A percentile compares a stretch with the other conserved stretches of the same genome.
phyloP scores from a whole-genome alignment of 2,888 invertebrate species.

The Leptopilina myrica region DNA sequence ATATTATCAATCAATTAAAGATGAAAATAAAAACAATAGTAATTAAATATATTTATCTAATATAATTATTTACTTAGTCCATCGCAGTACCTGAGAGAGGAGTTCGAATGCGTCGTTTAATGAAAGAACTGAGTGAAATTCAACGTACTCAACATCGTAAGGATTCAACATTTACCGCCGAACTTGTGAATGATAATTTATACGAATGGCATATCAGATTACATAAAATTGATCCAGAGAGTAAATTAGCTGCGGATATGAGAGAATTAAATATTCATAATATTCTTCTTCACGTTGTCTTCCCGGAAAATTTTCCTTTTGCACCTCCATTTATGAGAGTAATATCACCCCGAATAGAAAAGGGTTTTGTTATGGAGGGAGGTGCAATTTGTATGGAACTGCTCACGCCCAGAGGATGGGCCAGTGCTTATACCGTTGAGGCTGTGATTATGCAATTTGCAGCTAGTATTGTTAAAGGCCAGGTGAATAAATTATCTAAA shows the following conservation, averaged over 20 bases:
- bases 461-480: slow-evolving; percentile 92
- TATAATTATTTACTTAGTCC: slow-evolving; percentile 48
- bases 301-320: slow-evolving; percentile 93
- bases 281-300: slow-evolving; percentile 88
- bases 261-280: slow-evolving; percentile 85
- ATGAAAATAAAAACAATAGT: too few species aligned
- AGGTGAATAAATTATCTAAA: slow-evolving; percentile 73
- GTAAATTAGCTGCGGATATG: slow-evolving; percentile 89
- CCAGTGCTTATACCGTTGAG: slow-evolving; percentile 91
- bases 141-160: slow-evolving; percentile 84
- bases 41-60: too few species aligned
- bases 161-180: slow-evolving; percentile 89
- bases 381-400: slow-evolving; percentile 94
- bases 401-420: slow-evolving; percentile 91
- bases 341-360: slow-evolving; percentile 85
- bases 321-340: slow-evolving; percentile 89
- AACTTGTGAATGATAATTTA: slow-evolving; percentile 90
- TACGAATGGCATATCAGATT: slow-evolving; percentile 93
- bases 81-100: slow-evolving; percentile 77
- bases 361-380: slow-evolving; percentile 94
- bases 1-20: too few species aligned
- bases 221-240: slow-evolving; percentile 89
- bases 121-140: slow-evolving; percentile 91
- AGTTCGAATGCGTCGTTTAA: slow-evolving; percentile 86
- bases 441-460: slow-evolving; percentile 94